These are phyloP conservation scores for Aurelia sp. DNA, from an alignment of 30 jellyfish, hydroid and myxozoan species.

Conservation along the genomic window DNA sequence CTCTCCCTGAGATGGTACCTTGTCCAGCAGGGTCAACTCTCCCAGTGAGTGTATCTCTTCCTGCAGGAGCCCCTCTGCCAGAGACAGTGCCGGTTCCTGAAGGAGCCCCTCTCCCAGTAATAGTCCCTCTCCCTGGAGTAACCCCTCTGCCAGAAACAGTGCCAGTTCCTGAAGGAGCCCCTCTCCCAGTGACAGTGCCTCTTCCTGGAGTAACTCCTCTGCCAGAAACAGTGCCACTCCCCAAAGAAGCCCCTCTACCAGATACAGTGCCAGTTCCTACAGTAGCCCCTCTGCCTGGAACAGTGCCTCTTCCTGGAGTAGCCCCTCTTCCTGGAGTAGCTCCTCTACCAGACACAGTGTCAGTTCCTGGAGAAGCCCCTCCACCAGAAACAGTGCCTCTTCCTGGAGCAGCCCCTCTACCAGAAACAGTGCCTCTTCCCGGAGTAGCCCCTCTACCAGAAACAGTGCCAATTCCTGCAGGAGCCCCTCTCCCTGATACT, in stretches of 20 bases:
- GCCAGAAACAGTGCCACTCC: background rate
- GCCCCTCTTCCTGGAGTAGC: background rate
- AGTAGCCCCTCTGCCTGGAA: conserved; percentile 13
- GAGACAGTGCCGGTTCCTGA: background rate
- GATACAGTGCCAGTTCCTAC: background rate
- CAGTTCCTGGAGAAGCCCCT: background rate
- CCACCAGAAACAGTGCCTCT: background rate
- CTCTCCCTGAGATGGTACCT: conserved; percentile 23
- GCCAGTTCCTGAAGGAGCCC: background rate
- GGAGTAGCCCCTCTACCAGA: background rate
- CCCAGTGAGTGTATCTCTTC: conserved; percentile 11
- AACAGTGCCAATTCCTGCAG: background rate
- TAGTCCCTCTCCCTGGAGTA: background rate
- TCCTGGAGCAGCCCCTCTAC: background rate
- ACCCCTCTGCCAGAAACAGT: background rate
- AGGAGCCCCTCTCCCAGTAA: background rate
- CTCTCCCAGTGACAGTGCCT: background rate
- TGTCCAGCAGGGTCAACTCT: background rate
- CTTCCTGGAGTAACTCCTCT: background rate
- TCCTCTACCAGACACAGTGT: background rate
- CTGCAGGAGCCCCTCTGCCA: conserved; percentile 13
- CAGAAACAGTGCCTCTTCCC: background rate
- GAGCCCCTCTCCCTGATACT: conserved; percentile 4
- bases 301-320: conserved; percentile 25
- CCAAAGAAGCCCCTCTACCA: conserved; percentile 2